Conservation (phyloP, 2,797 vertebrate species). For the Sebastes alutus region DNA sequence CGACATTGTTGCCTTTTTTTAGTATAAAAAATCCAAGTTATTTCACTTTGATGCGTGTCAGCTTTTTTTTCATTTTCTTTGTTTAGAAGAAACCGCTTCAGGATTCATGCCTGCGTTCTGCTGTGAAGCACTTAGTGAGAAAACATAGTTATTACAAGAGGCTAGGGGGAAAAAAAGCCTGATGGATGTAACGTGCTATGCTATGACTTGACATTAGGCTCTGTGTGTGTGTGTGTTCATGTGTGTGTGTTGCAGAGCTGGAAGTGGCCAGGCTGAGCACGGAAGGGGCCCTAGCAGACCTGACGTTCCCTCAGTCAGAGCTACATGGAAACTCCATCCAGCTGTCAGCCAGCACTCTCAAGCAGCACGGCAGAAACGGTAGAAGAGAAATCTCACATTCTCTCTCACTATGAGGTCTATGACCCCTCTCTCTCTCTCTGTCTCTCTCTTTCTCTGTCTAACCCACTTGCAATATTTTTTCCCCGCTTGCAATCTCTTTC, state of each 20-base stretch:
- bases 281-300: conserved; percentile 92
- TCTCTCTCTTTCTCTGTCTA: background rate
- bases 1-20: conserved; percentile 58
- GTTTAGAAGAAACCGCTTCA: conserved; percentile 32
- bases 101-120: conserved; percentile 28
- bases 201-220: conserved; percentile 46
- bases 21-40: conserved; percentile 38
- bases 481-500: background rate
- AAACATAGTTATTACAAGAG: conserved; percentile 61
- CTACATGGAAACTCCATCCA: conserved; percentile 93
- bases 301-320: conserved; percentile 94
- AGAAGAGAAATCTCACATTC: conserved; percentile 58
- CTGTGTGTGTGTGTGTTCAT: conserved; percentile 12
- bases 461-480: background rate
- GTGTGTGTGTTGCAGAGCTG: conserved; percentile 83
- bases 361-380: conserved; percentile 97
- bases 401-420: conserved; percentile 2
- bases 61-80: conserved; percentile 29
- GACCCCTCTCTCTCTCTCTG: background rate
- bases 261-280: conserved; percentile 97
- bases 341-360: conserved; percentile 95
- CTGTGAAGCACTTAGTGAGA: conserved; percentile 60
- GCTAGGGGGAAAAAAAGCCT: conserved; percentile 49
- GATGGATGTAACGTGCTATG: conserved; percentile 51
- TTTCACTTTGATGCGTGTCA: conserved; percentile 49